These are phyloP conservation scores for Tupaia chinensis DNA, from an alignment of 2,113 vertebrate genomes.

Conservation along the genomic window DNA sequence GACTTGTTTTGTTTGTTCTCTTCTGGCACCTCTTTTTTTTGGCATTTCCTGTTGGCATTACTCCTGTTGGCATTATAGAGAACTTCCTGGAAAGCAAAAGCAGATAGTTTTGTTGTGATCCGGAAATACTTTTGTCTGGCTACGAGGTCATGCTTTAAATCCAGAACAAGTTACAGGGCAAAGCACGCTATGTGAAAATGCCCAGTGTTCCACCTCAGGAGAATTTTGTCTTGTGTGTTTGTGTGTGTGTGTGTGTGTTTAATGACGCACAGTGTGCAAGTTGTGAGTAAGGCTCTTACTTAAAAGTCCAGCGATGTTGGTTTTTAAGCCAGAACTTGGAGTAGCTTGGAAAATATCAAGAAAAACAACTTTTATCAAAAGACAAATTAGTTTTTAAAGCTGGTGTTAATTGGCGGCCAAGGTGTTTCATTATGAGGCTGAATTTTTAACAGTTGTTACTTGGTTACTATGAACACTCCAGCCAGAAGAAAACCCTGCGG, in stretches of 20 bases:
- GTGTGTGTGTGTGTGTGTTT: background rate
- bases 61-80: background rate
- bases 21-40: background rate
- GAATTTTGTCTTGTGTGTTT: background rate
- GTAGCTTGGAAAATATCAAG: slow-evolving; percentile 19
- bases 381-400: slow-evolving; percentile 69
- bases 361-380: slow-evolving; percentile 65
- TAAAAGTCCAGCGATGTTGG: slow-evolving; percentile 12
- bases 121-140: slow-evolving; percentile 12
- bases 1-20: background rate
- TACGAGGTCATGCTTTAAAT: background rate
- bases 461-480: slow-evolving; percentile 74
- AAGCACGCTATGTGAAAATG: slow-evolving; percentile 28
- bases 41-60: slow-evolving; percentile 22
- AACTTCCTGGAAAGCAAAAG: slow-evolving; percentile 58
- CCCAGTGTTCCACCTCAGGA: background rate
- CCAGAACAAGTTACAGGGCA: slow-evolving; percentile 31
- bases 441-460: slow-evolving; percentile 74
- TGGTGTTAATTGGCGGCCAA: slow-evolving; percentile 78
- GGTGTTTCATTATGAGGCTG: slow-evolving; percentile 77
- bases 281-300: slow-evolving; percentile 26
- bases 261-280: background rate
- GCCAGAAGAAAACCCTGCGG: slow-evolving; percentile 63
- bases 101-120: background rate
- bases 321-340: slow-evolving; percentile 57